Conservation (phyloP, 2,797 vertebrate genomes). For the Harpagifer antarcticus region DNA sequence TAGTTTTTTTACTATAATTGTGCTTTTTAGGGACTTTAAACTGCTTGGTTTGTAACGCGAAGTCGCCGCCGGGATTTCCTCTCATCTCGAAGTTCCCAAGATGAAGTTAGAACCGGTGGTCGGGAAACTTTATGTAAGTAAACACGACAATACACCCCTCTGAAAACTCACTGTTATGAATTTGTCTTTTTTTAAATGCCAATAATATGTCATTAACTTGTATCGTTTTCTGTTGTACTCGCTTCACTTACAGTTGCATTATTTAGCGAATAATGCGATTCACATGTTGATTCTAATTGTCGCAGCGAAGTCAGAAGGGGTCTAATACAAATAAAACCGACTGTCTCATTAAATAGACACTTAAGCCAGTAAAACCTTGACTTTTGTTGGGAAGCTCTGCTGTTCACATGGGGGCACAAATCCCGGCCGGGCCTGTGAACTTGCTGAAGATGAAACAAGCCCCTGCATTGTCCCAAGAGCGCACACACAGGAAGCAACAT, state of each 20-base stretch:
- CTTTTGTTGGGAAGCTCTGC: background rate
- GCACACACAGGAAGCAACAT: conserved; percentile 51
- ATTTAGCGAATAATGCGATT: background rate
- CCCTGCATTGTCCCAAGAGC: conserved; percentile 61
- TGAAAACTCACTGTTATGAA: accelerated
- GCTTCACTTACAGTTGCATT: background rate
- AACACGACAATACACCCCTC: background rate
- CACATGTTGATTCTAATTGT: background rate
- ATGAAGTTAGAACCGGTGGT: conserved; percentile 78
- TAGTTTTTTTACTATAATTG: conserved; percentile 1
- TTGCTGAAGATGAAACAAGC: conserved; percentile 64
- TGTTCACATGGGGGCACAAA: conserved; percentile 40
- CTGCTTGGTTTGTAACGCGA: conserved; percentile 27
- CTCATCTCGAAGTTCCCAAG: conserved; percentile 73
- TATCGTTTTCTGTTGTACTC: background rate
- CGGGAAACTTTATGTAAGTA: conserved; percentile 73
- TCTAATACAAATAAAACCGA: background rate
- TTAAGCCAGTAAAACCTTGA: accelerated
- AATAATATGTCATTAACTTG: background rate
- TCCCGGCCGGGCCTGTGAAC: conserved; percentile 62
- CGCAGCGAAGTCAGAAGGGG: background rate
- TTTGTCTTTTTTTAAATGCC: background rate
- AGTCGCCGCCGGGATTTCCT: conserved; percentile 56
- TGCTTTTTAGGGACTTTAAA: background rate
- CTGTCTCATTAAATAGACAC: background rate